phyloP scores from a whole-genome alignment of 2,888 invertebrate species.

The Hirtodrosophila alboralis region DNA sequence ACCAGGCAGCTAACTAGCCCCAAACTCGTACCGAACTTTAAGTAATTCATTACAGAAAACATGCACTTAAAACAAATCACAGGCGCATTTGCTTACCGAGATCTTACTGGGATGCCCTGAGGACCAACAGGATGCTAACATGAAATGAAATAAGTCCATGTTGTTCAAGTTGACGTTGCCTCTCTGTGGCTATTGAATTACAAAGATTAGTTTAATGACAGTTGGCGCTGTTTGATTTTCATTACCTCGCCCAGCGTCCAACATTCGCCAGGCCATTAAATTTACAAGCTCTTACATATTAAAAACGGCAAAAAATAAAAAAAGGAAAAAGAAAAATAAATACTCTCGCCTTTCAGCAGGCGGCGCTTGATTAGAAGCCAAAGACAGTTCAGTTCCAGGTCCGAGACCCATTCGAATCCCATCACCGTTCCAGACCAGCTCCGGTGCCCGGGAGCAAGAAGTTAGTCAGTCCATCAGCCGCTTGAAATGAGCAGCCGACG shows the following conservation, averaged over 20 bases:
- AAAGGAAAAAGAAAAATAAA: conserved; percentile 9
- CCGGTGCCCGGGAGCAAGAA: conserved; percentile 39
- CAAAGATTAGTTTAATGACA: conserved; percentile 82
- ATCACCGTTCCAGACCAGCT: conserved; percentile 1
- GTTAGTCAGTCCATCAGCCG: conserved; percentile 68
- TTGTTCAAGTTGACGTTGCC: conserved; percentile 21
- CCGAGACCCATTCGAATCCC: background rate
- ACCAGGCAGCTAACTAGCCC: conserved; percentile 45
- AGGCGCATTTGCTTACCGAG: conserved; percentile 48
- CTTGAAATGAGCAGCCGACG: conserved; percentile 59
- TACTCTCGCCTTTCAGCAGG: conserved; percentile 16
- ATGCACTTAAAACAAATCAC: conserved; percentile 67
- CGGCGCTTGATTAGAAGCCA: conserved; percentile 66
- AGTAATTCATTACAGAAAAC: conserved; percentile 69
- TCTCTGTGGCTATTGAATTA: conserved; percentile 75
- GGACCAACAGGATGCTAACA: conserved; percentile 47
- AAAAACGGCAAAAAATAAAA: conserved; percentile 38
- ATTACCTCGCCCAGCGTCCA: conserved; percentile 62
- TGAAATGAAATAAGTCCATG: conserved; percentile 9
- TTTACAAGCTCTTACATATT: conserved; percentile 78
- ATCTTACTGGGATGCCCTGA: background rate
- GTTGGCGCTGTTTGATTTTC: conserved; percentile 80
- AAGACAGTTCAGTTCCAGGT: conserved; percentile 15
- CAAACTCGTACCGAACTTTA: conserved; percentile 41
- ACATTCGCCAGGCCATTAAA: conserved; percentile 70